Evolutionary conservation across 2,113 vertebrate species (phyloP).

Genomic region (Urocitellus parryii): DNA sequence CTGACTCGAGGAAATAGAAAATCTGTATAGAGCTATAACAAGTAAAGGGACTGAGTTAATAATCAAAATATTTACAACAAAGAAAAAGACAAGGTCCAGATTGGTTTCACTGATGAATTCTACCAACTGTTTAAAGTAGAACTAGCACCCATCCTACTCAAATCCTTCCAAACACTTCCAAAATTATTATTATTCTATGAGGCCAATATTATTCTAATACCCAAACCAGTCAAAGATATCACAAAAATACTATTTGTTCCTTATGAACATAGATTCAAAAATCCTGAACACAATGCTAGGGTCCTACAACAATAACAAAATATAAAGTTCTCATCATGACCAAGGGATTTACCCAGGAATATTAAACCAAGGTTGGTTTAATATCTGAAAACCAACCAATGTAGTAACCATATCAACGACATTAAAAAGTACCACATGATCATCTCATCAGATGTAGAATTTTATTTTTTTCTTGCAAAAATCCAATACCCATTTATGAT

Average conservation of each 20-base stretch:
- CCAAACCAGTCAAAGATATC: neutral
- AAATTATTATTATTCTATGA: neutral
- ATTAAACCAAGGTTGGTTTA: neutral
- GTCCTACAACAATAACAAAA: neutral
- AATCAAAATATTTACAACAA: neutral
- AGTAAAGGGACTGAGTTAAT: neutral
- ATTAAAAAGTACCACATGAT: neutral
- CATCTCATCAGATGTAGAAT: neutral
- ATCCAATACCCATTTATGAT: neutral
- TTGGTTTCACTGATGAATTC: neutral
- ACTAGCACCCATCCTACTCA: neutral
- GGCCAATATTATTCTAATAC: neutral
- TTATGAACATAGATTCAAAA: neutral
- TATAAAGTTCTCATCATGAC: neutral
- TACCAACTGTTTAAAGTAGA: neutral
- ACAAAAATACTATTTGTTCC: neutral
- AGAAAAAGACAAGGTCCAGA: neutral
- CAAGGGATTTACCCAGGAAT: neutral
- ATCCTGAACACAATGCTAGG: neutral
- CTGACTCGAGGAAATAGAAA: neutral
- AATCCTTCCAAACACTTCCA: neutral
- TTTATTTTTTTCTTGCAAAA: neutral
- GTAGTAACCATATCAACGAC: neutral
- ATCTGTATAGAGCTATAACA: neutral
- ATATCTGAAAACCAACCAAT: neutral